Evolutionary conservation across 64 coral and sea anemone genomes (phyloP).

Genomic region (Stylophora pistillata): DNA sequence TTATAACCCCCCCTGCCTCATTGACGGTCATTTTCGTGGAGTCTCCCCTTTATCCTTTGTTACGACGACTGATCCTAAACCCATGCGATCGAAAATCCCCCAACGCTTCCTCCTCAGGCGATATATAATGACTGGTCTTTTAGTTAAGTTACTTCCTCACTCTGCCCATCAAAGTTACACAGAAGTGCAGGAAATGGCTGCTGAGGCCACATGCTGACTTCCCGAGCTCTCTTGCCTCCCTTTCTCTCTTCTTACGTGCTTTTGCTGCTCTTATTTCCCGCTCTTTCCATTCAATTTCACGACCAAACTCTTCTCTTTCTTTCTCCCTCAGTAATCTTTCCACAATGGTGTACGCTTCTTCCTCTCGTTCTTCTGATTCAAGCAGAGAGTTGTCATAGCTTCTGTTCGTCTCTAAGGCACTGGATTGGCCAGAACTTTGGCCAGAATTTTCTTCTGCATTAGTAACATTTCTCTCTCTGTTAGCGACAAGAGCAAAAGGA

Average conservation of each 20-base stretch:
- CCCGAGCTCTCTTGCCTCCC: neutral
- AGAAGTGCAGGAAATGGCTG: conserved; percentile 29
- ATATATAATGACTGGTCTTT: too few relatives aligned
- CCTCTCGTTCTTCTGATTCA: neutral
- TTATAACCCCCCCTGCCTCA: too few relatives aligned
- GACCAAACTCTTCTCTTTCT: conserved; percentile 3
- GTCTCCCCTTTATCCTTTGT: too few relatives aligned
- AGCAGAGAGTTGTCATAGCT: neutral
- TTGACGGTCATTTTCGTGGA: too few relatives aligned
- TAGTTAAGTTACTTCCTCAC: too few relatives aligned
- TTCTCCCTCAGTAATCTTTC: neutral
- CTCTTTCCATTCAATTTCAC: conserved; percentile 30
- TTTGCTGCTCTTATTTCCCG: neutral
- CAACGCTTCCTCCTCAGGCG: neutral
- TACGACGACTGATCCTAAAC: too few relatives aligned
- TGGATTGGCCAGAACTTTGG: too few relatives aligned
- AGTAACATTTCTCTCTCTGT: too few relatives aligned
- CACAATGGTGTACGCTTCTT: neutral
- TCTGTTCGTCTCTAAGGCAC: neutral
- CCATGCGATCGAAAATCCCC: neutral
- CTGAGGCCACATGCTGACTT: neutral
- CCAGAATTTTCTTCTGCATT: too few relatives aligned
- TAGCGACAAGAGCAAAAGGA: too few relatives aligned
- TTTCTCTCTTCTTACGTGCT: neutral
- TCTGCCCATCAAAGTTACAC: too few relatives aligned